These are phyloP conservation scores for Callyntrura guangdongensis DNA, from an alignment of 2,888 invertebrate genomes.

Conservation along the genomic window DNA sequence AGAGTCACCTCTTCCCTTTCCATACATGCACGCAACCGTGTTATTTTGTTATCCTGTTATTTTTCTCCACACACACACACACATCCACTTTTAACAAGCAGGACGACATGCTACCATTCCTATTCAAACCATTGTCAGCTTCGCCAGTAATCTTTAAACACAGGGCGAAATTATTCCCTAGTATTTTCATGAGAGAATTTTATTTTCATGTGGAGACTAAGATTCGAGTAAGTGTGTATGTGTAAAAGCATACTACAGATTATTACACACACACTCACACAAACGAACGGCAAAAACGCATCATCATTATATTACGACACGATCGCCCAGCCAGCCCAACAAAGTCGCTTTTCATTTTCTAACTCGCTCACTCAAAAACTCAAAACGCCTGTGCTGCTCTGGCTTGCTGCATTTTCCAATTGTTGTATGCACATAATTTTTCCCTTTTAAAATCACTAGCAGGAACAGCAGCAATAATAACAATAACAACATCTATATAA, in stretches of 20 bases:
- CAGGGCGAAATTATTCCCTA: not conserved
- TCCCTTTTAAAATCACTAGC: constrained; percentile 32
- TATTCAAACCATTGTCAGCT: not conserved
- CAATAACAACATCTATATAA: too few relatives aligned
- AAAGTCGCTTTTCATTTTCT: constrained; percentile 30
- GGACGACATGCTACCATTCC: too few relatives aligned
- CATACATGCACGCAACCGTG: not conserved
- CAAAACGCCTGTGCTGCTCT: too few relatives aligned
- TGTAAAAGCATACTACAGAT: not conserved
- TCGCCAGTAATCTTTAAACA: not conserved
- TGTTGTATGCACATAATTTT: constrained; percentile 1
- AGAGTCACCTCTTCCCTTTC: constrained; percentile 4
- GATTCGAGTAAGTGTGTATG: not conserved
- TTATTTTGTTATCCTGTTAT: not conserved
- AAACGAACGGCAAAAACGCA: constrained; percentile 2
- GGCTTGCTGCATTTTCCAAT: not conserved
- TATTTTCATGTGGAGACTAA: not conserved
- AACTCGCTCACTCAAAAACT: constrained; percentile 22
- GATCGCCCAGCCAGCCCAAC: constrained; percentile 32
- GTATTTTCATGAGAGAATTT: not conserved
- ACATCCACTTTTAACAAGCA: not conserved
- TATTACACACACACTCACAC: not conserved
- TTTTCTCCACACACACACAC: not conserved
- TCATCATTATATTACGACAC: constrained; percentile 19
- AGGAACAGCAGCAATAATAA: too few relatives aligned